Evolutionary conservation across 2,797 vertebrate species (phyloP).

Genomic region (Crypturellus tataupa): DNA sequence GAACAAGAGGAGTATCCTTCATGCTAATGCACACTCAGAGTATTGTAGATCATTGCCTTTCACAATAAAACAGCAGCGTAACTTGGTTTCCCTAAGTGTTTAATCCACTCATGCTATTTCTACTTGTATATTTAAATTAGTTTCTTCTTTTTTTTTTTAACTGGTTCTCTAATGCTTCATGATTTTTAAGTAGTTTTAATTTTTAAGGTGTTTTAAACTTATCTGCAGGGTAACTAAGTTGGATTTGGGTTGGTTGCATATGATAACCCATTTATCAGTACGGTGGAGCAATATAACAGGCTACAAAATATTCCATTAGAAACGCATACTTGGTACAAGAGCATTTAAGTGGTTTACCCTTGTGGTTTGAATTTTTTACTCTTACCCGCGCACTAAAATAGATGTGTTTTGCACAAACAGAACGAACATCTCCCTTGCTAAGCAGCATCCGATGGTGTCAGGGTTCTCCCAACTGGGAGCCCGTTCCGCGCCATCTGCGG

Average conservation of each 20-base stretch:
- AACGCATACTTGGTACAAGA: neutral
- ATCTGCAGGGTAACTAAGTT: neutral
- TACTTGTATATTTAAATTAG: neutral
- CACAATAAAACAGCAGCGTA: neutral
- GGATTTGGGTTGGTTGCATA: neutral
- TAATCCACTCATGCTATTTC: neutral
- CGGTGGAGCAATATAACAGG: neutral
- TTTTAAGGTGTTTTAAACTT: neutral
- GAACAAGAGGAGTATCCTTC: neutral
- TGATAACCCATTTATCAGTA: neutral
- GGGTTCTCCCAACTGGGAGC: neutral
- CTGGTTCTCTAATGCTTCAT: neutral
- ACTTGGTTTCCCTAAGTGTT: neutral
- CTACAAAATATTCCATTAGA: conserved; percentile 13
- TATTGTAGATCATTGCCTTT: neutral
- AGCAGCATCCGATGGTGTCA: neutral
- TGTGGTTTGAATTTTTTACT: neutral
- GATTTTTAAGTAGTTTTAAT: neutral
- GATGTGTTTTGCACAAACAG: neutral
- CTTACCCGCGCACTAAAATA: conserved; percentile 22
- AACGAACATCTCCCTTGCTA: conserved; percentile 10
- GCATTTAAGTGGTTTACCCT: conserved; percentile 10
- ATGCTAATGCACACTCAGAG: neutral
- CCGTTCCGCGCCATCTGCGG: neutral
- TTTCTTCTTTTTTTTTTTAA: neutral